Evolutionary conservation across 2,797 vertebrate genomes (phyloP), one percentile per base, ranked within the genome.

Genomic region (Tauraco hartlaubi): DNA sequence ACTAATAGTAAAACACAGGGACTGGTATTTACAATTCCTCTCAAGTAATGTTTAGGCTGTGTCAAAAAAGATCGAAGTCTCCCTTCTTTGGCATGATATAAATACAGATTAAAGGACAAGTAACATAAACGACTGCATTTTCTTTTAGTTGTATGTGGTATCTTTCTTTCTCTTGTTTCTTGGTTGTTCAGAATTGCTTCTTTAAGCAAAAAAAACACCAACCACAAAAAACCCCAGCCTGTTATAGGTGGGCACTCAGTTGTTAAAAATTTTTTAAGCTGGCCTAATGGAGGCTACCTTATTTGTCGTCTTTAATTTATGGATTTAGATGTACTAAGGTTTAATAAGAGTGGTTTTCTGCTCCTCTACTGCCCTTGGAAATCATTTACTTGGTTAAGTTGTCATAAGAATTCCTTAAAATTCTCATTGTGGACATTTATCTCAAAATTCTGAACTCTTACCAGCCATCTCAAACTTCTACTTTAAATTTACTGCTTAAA

Each of bases 381-480:
- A 85, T 92, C 14, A 90, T 92, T 96, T 96, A 85, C 71, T 82
- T 29, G 21, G 14, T 9, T 89, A 93, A 86, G 29, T 95, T 88
- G 51, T 44, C 76, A 84, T 56, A 71, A 79, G 90, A 88, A 61
- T 49, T 54, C 62, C 55, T 52, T 88, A 75, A 71, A 80, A 41
- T 67, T 90, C 46, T 89, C 35, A 76, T 87, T 69, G 73, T 66
- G 54, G 39, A 64, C 46, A 48, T 63, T 72, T 74, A 95, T 80
- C 91, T 94, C 78, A 71, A 49, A 82, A 66, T 69, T 79, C 74
- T 88, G 15, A 88, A 56, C 83, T 43, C n/a, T 61, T 63, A 78
- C 33, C 48, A 79, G 76, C 78, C 95, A 49, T 71, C 68, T 49
- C 68, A 83, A 78, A 74, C 63, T 49, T 77, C 39, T 61, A 44